Conservation (phyloP, 2,113 vertebrate species). For the Peromyscus maniculatus region DNA sequence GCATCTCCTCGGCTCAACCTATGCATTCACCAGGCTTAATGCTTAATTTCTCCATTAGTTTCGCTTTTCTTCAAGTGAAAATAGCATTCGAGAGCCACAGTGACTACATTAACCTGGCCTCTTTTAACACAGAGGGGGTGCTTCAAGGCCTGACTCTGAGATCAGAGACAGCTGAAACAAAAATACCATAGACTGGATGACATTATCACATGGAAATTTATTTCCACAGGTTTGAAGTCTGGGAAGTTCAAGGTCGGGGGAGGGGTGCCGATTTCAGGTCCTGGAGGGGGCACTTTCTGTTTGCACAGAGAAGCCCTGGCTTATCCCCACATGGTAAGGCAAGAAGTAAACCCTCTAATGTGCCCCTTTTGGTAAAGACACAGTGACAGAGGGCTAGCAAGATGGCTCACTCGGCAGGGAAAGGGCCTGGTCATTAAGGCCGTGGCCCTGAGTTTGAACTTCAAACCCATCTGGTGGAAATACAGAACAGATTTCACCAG, state of each 20-base stretch:
- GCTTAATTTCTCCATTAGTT: conserved; percentile 22
- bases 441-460: not conserved
- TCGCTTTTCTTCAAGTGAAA: conserved; percentile 58
- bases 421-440: not conserved
- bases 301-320: not conserved
- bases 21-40: not conserved
- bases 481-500: not conserved
- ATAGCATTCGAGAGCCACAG: not conserved
- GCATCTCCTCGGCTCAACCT: conserved; percentile 52
- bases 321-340: not conserved
- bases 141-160: not conserved
- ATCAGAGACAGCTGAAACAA: not conserved
- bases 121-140: not conserved
- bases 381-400: too few relatives aligned
- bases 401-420: not conserved
- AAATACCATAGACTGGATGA: not conserved
- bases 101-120: not conserved
- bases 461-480: not conserved
- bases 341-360: not conserved
- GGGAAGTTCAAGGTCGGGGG: not conserved
- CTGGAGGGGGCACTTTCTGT: not conserved
- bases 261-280: not conserved
- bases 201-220: not conserved
- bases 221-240: not conserved
- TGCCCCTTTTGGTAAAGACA: not conserved